These are phyloP conservation scores for Melanotaenia nigrans DNA, from an alignment of 2,797 vertebrate genomes.

Conservation along the genomic window DNA sequence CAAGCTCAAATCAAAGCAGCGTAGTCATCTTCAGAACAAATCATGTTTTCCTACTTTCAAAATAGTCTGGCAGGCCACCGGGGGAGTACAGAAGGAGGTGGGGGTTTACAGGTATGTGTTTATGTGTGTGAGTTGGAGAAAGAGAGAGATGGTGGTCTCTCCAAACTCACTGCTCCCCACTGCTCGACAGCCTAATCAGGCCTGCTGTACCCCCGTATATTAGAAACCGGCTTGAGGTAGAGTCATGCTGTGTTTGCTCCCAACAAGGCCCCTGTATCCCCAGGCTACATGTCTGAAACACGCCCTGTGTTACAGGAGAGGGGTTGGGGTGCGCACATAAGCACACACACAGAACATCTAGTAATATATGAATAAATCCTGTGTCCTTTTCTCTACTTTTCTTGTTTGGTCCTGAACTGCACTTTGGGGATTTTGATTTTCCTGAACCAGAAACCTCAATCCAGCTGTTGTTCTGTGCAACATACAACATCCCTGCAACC, in stretches of 20 bases:
- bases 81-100: slow-evolving; percentile 38
- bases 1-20: slow-evolving; percentile 50
- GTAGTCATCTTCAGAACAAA: slow-evolving; percentile 26
- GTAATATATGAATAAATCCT: slow-evolving; percentile 64
- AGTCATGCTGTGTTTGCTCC: slow-evolving; percentile 77
- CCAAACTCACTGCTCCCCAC: slow-evolving; percentile 64
- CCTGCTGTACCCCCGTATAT: slow-evolving; percentile 72
- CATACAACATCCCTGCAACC: neutral
- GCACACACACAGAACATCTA: slow-evolving; percentile 35
- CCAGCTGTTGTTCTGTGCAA: slow-evolving; percentile 21
- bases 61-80: slow-evolving; percentile 62
- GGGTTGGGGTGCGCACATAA: slow-evolving; percentile 10
- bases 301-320: slow-evolving; percentile 48
- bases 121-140: slow-evolving; percentile 40
- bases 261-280: slow-evolving; percentile 71
- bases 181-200: slow-evolving; percentile 83
- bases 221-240: slow-evolving; percentile 77
- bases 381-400: slow-evolving; percentile 37
- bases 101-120: slow-evolving; percentile 47
- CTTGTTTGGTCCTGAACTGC: slow-evolving; percentile 28
- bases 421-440: slow-evolving; percentile 21
- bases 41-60: slow-evolving; percentile 50
- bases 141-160: slow-evolving; percentile 29
- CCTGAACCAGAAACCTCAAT: slow-evolving; percentile 14
- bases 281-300: slow-evolving; percentile 78